Evolutionary conservation across 2,888 invertebrate species (phyloP), one percentile per base, ranked within the genome.

Genomic region (Tyria jacobaeae): DNA sequence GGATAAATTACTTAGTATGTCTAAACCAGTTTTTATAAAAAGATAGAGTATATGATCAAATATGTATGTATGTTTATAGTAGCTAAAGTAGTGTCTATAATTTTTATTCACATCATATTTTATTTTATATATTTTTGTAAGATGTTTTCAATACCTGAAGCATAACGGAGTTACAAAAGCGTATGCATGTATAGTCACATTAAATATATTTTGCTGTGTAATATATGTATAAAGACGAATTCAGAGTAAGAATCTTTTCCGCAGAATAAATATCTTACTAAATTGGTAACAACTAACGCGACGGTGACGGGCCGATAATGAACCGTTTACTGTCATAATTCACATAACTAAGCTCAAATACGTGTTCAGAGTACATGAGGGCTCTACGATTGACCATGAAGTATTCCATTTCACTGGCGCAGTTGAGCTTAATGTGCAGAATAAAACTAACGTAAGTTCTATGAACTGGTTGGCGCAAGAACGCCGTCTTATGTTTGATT

Each of bases 361-460:
- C 60, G 60, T 66, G 60, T 60, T 57, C 25, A 49, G 58, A 27
- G 48, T 58, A 17, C 50, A 31, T 49, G 39, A 62, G 52, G 34
- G 55, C 24, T 59, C 55, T 47, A 47, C 66, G 67, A 70, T 53
- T 64, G 67, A 61, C 54, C 55, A 44, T 62, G 21, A 9, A 17
- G 41, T 62, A 60, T 65, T 62, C 35, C 54, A 67, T 65, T 62
- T 62, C 72, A 61, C 64, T 25, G 58, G 53, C 64, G 49, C 53
- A 60, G 34, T 54, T 57, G 21, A 60, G 4, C 49, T n/a, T 47
- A 21, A 50, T 51, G 53, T 31, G 27, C 47, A 47, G 35, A 49
- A 59, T 49, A 52, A 14, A 48, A 49, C 12, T 25, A 31, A 25
- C 17, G 10, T 57, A 44, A 21, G 10, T 57, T 61, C 56, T 47